Base-by-base conservation (phyloP, 35 echinoderm and acorn worm genomes). In the Acanthaster planci region DNA sequence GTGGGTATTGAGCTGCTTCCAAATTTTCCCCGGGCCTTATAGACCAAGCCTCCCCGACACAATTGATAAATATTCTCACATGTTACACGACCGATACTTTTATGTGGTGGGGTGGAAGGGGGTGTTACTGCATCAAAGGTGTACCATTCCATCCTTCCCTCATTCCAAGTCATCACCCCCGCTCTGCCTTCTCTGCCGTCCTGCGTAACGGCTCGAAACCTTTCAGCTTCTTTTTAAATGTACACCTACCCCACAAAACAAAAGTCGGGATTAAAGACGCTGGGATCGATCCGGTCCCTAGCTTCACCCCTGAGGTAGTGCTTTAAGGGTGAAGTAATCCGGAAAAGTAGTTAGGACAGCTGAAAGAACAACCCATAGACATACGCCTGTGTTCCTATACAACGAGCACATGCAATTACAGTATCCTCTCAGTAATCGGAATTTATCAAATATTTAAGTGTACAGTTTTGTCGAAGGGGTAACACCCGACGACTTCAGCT, bases 41-140 rank as follows among this genome's bases (percentile, higher is more conserved):
- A 72, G 64, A 72, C 14, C 64, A 19, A 36, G 34, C 22, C 22
- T 26, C 34, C 42, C 42, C 12, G 42, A 47, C 42, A 72, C 64
- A 72, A 72, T 72, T 72, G 64, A 26, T 72, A 26, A 72, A 72
- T 72, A n/a, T 67, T 72, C n/a, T 34, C 64, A 26, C 26, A 26
- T 72, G 64, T 72, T 72, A 72, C 64, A 72, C 64, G 18, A 72
- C 64, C 64, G 64, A 72, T 72, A 72, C 64, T 36, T 72, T 36
- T 31, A 4, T 36, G 3, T 67, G 19, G 10, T 23, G 4, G 12
- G 12, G 12, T 4, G 42, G 4, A 12, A 47, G 42, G 42, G 12
- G 12, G 4, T 47, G 42, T 12, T 6, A 47, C n/a, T n/a, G n/a
- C n/a, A n/a, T n/a, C n/a, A n/a, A n/a, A n/a, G n/a, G n/a, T n/a